phyloP scores from a whole-genome alignment of 2,113 vertebrate genomes.

The Sebastes schlegelii region DNA sequence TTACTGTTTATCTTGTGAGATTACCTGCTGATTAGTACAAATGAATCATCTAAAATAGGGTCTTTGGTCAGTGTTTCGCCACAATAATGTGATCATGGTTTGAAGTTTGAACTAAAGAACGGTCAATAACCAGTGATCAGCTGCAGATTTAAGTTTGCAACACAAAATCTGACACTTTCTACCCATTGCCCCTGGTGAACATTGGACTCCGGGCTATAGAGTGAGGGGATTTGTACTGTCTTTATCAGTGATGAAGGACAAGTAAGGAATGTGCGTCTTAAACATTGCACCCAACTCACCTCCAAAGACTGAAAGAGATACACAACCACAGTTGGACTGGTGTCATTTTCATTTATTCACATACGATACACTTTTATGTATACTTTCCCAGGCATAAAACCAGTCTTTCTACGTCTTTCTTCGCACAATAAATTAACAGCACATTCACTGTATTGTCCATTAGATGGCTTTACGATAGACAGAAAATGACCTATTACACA shows the following conservation, averaged over 20 bases:
- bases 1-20: background rate
- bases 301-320: slow-evolving; percentile 42
- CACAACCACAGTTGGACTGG: slow-evolving; percentile 50
- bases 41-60: background rate
- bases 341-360: slow-evolving; percentile 79
- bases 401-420: slow-evolving; percentile 40
- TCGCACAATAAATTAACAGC: slow-evolving; percentile 74
- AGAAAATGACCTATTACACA: slow-evolving; percentile 21
- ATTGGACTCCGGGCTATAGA: slow-evolving; percentile 5
- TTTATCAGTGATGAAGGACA: slow-evolving; percentile 41
- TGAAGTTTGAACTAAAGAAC: slow-evolving; percentile 10
- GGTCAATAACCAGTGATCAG: slow-evolving; percentile 11
- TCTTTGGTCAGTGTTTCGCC: background rate
- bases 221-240: slow-evolving; percentile 6
- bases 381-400: slow-evolving; percentile 56
- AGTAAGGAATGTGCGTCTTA: slow-evolving; percentile 3
- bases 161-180: background rate
- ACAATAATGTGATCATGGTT: background rate
- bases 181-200: slow-evolving; percentile 4
- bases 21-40: background rate
- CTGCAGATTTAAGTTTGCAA: slow-evolving; percentile 9
- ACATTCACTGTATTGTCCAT: slow-evolving; percentile 62
- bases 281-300: slow-evolving; percentile 24
- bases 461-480: slow-evolving; percentile 49
- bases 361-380: slow-evolving; percentile 45